phyloP scores from a whole-genome alignment of 2,797 vertebrate species.

The Etheostoma perlongum region DNA sequence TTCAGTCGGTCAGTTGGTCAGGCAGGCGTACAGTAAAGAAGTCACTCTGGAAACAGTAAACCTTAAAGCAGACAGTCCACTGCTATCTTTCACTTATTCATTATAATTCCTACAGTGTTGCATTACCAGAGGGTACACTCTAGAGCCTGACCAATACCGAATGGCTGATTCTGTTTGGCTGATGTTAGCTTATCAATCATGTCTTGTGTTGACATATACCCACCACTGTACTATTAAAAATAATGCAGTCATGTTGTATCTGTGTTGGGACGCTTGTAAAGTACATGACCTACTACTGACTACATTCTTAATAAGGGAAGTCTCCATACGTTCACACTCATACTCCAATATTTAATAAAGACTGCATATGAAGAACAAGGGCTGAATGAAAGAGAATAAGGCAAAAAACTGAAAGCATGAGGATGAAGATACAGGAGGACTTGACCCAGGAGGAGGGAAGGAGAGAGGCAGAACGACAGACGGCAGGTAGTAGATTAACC shows the following conservation, averaged over 20 bases:
- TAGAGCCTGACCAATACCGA: conserved; percentile 1
- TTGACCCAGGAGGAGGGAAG: conserved; percentile 22
- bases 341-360: neutral
- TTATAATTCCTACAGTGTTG: conserved; percentile 39
- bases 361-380: neutral
- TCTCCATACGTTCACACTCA: neutral
- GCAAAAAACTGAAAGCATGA: conserved; percentile 1
- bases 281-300: neutral
- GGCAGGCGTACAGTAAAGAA: conserved; percentile 9
- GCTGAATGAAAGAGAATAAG: conserved; percentile 7
- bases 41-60: conserved; percentile 46
- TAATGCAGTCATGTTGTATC: neutral
- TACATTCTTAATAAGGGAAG: neutral
- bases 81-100: conserved; percentile 55
- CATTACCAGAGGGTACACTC: conserved; percentile 39
- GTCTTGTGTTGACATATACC: neutral
- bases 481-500: conserved; percentile 63
- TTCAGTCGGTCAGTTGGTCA: conserved; percentile 37
- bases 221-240: neutral
- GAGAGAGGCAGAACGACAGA: conserved; percentile 63
- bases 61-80: conserved; percentile 31
- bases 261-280: conserved; percentile 1
- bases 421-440: conserved; percentile 21
- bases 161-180: neutral
- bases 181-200: neutral